phyloP scores from a whole-genome alignment of 1,140 invertebrate genomes.

The Thaumetopoea pityocampa region DNA sequence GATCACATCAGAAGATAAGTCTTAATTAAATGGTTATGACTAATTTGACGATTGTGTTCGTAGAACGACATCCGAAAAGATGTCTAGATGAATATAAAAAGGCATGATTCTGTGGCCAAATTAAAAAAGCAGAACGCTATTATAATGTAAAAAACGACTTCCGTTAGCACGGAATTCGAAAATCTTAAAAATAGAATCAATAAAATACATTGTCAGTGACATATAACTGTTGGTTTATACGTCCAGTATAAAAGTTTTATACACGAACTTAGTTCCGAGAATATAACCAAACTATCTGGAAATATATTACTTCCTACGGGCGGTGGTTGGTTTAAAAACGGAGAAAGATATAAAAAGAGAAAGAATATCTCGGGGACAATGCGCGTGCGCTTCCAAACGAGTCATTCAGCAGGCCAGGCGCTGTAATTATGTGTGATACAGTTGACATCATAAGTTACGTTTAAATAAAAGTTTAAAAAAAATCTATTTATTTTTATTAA shows the following conservation, averaged over 20 bases:
- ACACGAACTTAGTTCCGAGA: conserved; percentile 58
- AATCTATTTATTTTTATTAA: too few relatives aligned
- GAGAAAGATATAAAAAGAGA: conserved; percentile 41
- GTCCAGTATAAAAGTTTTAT: conserved; percentile 46
- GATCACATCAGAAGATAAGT: background rate
- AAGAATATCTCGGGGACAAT: conserved; percentile 40
- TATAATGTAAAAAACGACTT: conserved; percentile 47
- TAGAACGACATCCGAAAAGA: too few relatives aligned
- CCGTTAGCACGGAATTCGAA: conserved; percentile 29
- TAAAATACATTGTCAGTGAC: conserved; percentile 44
- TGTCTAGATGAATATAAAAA: too few relatives aligned
- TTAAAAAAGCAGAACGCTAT: conserved; percentile 5
- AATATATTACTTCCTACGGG: conserved; percentile 57
- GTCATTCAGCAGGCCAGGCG: conserved; percentile 31
- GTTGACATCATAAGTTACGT: conserved; percentile 14
- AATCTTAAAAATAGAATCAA: conserved; percentile 48
- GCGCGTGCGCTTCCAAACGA: conserved; percentile 40
- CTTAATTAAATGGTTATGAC: background rate
- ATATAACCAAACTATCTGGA: conserved; percentile 28
- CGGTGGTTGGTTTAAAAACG: conserved; percentile 45
- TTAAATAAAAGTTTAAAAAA: too few relatives aligned
- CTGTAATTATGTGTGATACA: conserved; percentile 38
- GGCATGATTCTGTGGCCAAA: too few relatives aligned
- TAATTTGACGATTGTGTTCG: background rate
- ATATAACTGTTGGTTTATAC: conserved; percentile 29